Conservation (phyloP, 2,888 invertebrate genomes). For the Thereva unica region DNA sequence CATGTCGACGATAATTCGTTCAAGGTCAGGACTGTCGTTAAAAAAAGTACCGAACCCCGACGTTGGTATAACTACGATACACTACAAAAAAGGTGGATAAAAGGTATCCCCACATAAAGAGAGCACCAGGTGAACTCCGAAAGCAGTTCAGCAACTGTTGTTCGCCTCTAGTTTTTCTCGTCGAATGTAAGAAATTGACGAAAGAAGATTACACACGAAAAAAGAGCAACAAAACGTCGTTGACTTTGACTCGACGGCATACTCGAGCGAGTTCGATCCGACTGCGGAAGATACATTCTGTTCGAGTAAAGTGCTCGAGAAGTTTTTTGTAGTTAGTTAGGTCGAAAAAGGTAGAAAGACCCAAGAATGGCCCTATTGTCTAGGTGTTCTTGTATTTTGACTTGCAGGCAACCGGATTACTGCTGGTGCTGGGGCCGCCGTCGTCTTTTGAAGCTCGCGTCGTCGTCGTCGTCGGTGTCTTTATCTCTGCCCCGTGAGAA, state of each 20-base stretch:
- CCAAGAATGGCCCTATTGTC: slow-evolving; percentile 24
- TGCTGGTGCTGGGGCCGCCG: not conserved
- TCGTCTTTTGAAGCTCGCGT: not conserved
- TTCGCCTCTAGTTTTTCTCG: too few species aligned
- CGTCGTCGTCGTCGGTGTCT: not conserved
- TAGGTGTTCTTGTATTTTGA: slow-evolving; percentile 3
- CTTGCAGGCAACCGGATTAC: not conserved
- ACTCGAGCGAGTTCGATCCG: too few species aligned
- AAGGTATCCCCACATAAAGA: not conserved
- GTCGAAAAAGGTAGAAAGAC: not conserved
- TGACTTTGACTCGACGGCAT: too few species aligned
- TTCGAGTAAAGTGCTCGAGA: not conserved
- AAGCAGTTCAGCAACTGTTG: too few species aligned
- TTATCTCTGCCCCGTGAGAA: too few species aligned
- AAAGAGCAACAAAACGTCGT: too few species aligned
- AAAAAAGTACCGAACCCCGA: not conserved
- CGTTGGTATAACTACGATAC: not conserved
- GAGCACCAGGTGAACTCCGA: too few species aligned
- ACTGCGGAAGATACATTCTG: not conserved
- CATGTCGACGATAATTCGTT: slow-evolving; percentile 29
- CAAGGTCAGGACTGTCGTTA: slow-evolving; percentile 26
- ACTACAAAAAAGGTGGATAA: not conserved
- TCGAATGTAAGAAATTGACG: too few species aligned
- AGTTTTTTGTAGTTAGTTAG: not conserved
- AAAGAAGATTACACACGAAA: too few species aligned